These are phyloP conservation scores for Sebastes minor DNA, from an alignment of 2,797 vertebrate genomes.

Conservation along the genomic window DNA sequence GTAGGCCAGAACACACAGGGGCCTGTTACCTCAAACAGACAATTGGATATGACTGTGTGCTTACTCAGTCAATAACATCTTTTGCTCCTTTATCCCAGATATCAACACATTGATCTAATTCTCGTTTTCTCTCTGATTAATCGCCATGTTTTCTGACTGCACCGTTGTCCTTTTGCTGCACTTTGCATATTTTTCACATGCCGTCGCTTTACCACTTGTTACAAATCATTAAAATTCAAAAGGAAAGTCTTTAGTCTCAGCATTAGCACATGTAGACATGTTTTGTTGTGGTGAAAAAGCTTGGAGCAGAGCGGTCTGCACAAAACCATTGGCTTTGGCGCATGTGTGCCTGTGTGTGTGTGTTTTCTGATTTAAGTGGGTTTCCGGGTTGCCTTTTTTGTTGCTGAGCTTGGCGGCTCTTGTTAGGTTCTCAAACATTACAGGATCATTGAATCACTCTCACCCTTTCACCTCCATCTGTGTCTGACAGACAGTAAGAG, in stretches of 20 bases:
- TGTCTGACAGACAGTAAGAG: constrained; percentile 41
- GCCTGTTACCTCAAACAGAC: constrained; percentile 36
- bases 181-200: constrained; percentile 63
- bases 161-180: constrained; percentile 57
- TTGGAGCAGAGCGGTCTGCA: constrained; percentile 26
- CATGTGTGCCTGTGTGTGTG: constrained; percentile 13
- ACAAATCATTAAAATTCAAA: constrained; percentile 60
- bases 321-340: constrained; percentile 20
- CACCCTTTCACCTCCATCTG: constrained; percentile 53
- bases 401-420: constrained; percentile 34
- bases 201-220: constrained; percentile 54
- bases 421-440: constrained; percentile 42
- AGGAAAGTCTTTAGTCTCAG: constrained; percentile 54
- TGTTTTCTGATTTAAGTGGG: constrained; percentile 12
- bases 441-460: constrained; percentile 60
- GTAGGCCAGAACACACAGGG: constrained; percentile 42
- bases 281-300: constrained; percentile 63
- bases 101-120: constrained; percentile 69
- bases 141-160: constrained; percentile 50
- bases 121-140: constrained; percentile 64
- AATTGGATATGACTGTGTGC: constrained; percentile 16
- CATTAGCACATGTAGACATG: constrained; percentile 31
- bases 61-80: constrained; percentile 15
- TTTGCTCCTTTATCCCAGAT: constrained; percentile 41
- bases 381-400: constrained; percentile 34